Evolutionary conservation across 1,140 invertebrate species (phyloP), one percentile per base, ranked within the genome.

Genomic region (Penaeus indicus): DNA sequence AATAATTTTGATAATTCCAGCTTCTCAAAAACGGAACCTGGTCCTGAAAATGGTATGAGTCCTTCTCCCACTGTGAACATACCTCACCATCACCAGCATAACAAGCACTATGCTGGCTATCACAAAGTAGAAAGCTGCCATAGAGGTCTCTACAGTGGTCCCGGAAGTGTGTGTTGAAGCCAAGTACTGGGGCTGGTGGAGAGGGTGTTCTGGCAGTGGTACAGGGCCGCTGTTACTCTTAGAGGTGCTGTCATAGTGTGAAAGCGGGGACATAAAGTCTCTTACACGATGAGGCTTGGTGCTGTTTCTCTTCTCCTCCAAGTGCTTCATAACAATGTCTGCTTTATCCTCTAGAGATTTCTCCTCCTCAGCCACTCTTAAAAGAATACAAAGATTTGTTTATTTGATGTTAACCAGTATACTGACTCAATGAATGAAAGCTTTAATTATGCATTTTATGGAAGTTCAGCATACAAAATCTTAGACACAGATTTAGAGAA

Each of bases 291-390:
- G 22, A 38, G 3, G 61, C 19, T 38, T 32, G 38, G 81, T 67
- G 22, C 60, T 77, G 42, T 19, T 25, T 22, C 38, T 75, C 21
- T 22, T 18, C 25, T 79, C 72, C 61, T 67, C 77, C 38, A 86
- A 63, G 7, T 80, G 77, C 60, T 86, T 62, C 21, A 86, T 38
- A 32, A 86, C 77, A 54, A 79, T 42, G 38, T 86, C 77, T 3
- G 84, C 84, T 60, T 85, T 85, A 32, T 85, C 84, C 67, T 85
- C 84, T 8, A 85, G 54, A 10, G 84, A 85, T 13, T 77, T 85
- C 63, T 85, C 84, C 60, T 85, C 42, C 22, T 75, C 67, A 61
- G 84, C 84, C 2, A 85, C 60, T 54, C 84, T 85, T 38, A n/a
- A 77, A 25, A 83, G 18, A 21, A 64, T 62, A 54, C 60, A 47